These are phyloP conservation scores for Mola mola DNA, from an alignment of 2,113 vertebrate species.

Conservation along the genomic window DNA sequence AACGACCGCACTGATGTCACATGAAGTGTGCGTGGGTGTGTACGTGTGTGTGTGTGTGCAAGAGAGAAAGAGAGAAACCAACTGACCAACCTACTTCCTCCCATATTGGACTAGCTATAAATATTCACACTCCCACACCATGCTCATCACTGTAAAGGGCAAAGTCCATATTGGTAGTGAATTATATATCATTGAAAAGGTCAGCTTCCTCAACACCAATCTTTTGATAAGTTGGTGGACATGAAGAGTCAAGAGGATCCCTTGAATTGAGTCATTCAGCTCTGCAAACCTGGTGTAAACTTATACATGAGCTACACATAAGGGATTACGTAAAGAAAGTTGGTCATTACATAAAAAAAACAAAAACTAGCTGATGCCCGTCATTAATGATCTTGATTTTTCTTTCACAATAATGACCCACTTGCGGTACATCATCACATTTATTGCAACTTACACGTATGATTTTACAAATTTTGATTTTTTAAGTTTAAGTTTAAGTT, in stretches of 20 bases:
- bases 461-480: no score
- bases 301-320: constrained; percentile 20
- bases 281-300: constrained; percentile 35
- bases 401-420: no score
- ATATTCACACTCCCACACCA: constrained; percentile 69
- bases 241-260: constrained; percentile 36
- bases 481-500: no score
- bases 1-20: not conserved
- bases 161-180: constrained; percentile 79
- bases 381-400: no score
- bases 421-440: no score
- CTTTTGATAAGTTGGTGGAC: constrained; percentile 71
- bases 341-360: no score
- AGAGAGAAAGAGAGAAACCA: constrained; percentile 7
- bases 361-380: no score
- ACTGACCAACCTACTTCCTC: constrained; percentile 51
- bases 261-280: constrained; percentile 33
- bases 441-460: no score
- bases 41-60: constrained; percentile 5
- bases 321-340: no score
- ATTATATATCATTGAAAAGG: constrained; percentile 81
- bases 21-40: not conserved
- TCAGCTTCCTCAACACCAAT: constrained; percentile 76
- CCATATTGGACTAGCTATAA: constrained; percentile 62
- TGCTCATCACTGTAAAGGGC: constrained; percentile 77